Conservation (phyloP, 2,113 vertebrate species). For the Mus musculus region GRCm39 chr13:110733501-110734000, state of each 20-base stretch:
- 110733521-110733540: not conserved
- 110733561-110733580: not conserved
- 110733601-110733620: not conserved
- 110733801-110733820: not conserved
- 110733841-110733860: not conserved
- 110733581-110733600: not conserved
- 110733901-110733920: not conserved
- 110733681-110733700: not conserved
- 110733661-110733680: not conserved
- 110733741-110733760: not conserved
- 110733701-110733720: not conserved
- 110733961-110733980: not conserved
- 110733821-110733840: not conserved
- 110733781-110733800: not conserved
- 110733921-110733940: no score
- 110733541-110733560: not conserved
- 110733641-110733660: not conserved
- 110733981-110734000: not conserved
- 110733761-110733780: not conserved
- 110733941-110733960: not conserved
- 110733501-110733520: not conserved
- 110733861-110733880: not conserved
- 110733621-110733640: not conserved
- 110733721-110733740: not conserved
- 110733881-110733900: not conserved